Base-by-base conservation (phyloP, 1,140 invertebrate species). In the Gonioctena quinquepunctata region DNA sequence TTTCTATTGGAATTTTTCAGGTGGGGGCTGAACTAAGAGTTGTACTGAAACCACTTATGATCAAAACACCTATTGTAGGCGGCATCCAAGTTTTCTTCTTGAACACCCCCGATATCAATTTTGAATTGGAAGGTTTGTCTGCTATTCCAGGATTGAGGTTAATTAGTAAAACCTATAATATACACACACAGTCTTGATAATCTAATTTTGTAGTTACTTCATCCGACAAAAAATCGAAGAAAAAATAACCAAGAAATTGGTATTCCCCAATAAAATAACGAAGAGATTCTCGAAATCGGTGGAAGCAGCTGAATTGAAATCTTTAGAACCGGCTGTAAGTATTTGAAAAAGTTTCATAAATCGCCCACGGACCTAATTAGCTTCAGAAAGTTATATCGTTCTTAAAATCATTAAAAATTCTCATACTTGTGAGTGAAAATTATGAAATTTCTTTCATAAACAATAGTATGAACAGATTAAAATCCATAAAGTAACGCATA, bases 41-140 rank as follows among this genome's bases (percentile, higher is more conserved):
- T 13, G 89, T 97, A n/a, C 91, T 98, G 89, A 97, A 96, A 82
- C 96, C 96, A 0, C 83, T 99, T 28, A 91, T 98, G 68, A 87
- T 89, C 72, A 88, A 91, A 66, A 92, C 96, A 80, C 96, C 96
- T 18, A 83, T 98, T 69, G 89, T 97, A 69, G 96, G 95, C 22
- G 95, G 95, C 13, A 84, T 98, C 18, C 95, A 95, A 80, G 87
- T 96, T 64, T 98, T 96, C 85, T 99, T 98, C 85, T 86, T 99
- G 7, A 96, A 96, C 82, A 94, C 93, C 80, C 96, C 96, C 0
- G 91, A 92, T 68, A 92, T 99, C 71, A 94, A 98, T 84, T 99
- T 97, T 82, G 96, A 97, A 85, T 85, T 98, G 60, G 95, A 97
- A 61, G 95, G 95, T 42, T 87, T 94, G 1, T 95, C 93, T 49